phyloP scores from a whole-genome alignment of 2,113 vertebrate genomes.

The Dasyurus viverrinus region DNA sequence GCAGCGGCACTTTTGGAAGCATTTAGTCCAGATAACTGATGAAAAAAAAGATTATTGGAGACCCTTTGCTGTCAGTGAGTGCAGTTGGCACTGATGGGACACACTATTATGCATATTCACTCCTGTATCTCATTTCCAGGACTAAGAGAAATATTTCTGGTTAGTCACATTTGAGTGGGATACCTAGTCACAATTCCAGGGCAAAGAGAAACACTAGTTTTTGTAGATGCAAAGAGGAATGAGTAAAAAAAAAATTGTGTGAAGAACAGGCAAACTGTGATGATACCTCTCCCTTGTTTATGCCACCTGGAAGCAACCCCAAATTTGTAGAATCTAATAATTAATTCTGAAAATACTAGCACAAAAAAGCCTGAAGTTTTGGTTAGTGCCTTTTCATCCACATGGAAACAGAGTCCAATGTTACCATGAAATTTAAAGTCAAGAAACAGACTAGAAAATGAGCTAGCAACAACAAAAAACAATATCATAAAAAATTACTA shows the following conservation, averaged over 20 bases:
- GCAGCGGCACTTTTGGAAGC: not conserved
- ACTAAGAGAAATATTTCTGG: not conserved
- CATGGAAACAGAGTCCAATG: not conserved
- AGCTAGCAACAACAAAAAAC: not conserved
- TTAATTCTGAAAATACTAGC: not conserved
- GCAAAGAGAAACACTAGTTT: not conserved
- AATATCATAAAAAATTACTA: not conserved
- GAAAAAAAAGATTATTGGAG: not conserved
- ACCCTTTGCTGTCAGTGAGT: not conserved
- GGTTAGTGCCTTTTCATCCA: not conserved
- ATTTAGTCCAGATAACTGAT: not conserved
- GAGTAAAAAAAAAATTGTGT: too few relatives aligned
- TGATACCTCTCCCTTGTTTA: not conserved
- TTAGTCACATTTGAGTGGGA: not conserved
- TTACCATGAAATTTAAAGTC: not conserved
- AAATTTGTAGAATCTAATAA: not conserved
- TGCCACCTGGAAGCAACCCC: not conserved
- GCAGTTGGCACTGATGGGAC: not conserved
- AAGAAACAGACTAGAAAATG: not conserved
- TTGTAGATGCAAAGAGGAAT: not conserved
- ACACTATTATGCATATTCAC: too few relatives aligned
- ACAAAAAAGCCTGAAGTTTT: not conserved
- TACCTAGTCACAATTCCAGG: not conserved
- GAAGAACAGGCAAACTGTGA: not conserved
- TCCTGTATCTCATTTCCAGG: not conserved